These are phyloP conservation scores for Dasyornis broadbenti DNA, from an alignment of 2,113 vertebrate species.

Conservation along the genomic window DNA sequence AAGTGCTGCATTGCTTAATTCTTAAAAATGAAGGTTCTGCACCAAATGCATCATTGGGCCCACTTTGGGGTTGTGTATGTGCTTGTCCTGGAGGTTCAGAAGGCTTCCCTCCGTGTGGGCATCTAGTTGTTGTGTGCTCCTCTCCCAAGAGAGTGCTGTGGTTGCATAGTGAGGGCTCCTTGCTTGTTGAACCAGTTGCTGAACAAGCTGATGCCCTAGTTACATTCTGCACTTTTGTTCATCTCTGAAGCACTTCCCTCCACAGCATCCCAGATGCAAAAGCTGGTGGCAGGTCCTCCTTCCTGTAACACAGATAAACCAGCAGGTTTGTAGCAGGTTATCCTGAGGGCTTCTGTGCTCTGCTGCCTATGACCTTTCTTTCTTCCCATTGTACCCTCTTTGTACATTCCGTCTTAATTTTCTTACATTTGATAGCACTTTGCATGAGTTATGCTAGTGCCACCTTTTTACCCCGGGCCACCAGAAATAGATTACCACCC, in stretches of 20 bases:
- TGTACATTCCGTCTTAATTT: not conserved
- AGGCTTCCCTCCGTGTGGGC: rapidly evolving
- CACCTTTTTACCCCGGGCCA: not conserved
- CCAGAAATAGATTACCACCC: not conserved
- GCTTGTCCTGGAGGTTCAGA: not conserved
- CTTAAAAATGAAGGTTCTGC: not conserved
- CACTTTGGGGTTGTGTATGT: rapidly evolving
- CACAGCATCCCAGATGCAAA: not conserved
- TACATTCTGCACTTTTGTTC: not conserved
- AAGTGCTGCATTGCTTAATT: not conserved
- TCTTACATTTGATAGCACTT: not conserved
- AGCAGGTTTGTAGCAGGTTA: rapidly evolving
- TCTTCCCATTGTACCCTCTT: not conserved
- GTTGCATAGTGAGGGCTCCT: not conserved
- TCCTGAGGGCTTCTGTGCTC: not conserved
- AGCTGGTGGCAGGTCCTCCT: not conserved
- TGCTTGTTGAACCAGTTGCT: not conserved
- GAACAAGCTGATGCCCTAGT: not conserved
- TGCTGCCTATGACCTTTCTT: not conserved
- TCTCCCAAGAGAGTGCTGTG: not conserved
- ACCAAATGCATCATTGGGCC: not conserved
- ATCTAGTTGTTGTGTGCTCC: not conserved
- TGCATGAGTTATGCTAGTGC: not conserved
- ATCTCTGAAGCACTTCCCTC: not conserved
- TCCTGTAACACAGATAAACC: not conserved